phyloP scores from a whole-genome alignment of 2,888 invertebrate genomes.

The Eupithecia inturbata region DNA sequence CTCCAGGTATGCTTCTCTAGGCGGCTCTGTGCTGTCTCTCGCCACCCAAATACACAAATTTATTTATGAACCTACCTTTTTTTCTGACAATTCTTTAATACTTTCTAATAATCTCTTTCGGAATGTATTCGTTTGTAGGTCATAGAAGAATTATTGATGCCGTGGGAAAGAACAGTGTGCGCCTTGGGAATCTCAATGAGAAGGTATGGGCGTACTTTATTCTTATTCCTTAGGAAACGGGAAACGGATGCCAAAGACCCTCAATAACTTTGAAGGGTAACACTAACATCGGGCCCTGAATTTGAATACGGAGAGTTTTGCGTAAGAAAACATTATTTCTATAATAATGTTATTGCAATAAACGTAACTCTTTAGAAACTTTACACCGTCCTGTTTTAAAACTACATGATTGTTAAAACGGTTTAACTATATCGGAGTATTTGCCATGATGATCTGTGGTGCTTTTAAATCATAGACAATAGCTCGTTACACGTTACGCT shows the following conservation, averaged over 20 bases:
- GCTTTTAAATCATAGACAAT: neutral
- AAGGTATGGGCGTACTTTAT: slow-evolving; percentile 15
- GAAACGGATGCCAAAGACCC: slow-evolving; percentile 19
- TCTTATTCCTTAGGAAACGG: slow-evolving; percentile 23
- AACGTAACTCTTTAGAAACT: neutral
- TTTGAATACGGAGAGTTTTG: slow-evolving; percentile 4
- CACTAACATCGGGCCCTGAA: slow-evolving; percentile 17
- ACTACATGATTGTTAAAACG: no score
- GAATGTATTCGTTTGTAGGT: slow-evolving; percentile 17
- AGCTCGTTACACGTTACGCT: no score
- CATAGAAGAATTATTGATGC: slow-evolving; percentile 40
- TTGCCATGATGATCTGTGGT: neutral
- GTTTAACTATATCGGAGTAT: no score
- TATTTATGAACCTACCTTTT: neutral
- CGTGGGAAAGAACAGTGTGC: slow-evolving; percentile 15
- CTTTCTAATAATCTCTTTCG: neutral
- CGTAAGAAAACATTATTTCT: neutral
- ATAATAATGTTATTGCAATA: neutral
- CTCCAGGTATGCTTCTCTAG: neutral
- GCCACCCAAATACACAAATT: neutral
- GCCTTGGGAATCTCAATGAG: slow-evolving; percentile 30
- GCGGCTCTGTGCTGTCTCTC: neutral
- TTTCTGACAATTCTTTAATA: neutral
- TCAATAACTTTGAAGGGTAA: slow-evolving; percentile 25
- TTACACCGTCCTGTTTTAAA: no score